These are phyloP conservation scores for Glaucopsyche alexis DNA, from an alignment of 2,888 invertebrate genomes.

Conservation along the genomic window DNA sequence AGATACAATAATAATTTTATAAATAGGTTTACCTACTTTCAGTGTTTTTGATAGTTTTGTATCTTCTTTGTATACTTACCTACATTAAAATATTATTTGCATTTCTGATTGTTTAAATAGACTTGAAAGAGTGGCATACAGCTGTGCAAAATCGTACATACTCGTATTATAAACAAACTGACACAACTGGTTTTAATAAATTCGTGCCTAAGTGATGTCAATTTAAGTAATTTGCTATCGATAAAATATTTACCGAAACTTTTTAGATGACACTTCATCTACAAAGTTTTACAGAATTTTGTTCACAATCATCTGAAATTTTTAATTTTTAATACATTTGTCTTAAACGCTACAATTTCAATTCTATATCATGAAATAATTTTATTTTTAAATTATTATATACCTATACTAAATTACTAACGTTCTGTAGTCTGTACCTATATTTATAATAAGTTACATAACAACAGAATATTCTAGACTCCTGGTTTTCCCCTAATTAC, in stretches of 20 bases:
- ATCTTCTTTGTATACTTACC: no score
- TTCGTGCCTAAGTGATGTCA: slow-evolving; percentile 29
- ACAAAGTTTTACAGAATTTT: not conserved
- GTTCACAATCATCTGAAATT: not conserved
- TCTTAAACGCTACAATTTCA: not conserved
- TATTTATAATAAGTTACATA: not conserved
- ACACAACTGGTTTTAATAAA: slow-evolving; percentile 32
- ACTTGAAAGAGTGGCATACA: slow-evolving; percentile 7
- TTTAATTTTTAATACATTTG: no score
- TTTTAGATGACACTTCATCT: not conserved
- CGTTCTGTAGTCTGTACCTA: no score
- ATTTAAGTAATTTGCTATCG: not conserved
- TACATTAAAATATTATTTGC: not conserved
- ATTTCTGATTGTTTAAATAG: not conserved
- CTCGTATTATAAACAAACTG: slow-evolving; percentile 29
- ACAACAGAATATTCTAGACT: not conserved
- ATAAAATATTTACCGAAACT: not conserved
- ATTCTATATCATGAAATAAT: not conserved
- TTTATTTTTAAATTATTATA: not conserved
- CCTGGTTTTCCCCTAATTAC: slow-evolving; percentile 14
- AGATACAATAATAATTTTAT: no score
- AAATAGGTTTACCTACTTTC: no score
- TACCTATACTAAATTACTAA: no score
- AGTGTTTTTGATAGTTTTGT: no score
- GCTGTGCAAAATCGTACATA: slow-evolving; percentile 31